Base-by-base conservation (phyloP, 2,797 vertebrate genomes). In the Echiichthys vipera region DNA sequence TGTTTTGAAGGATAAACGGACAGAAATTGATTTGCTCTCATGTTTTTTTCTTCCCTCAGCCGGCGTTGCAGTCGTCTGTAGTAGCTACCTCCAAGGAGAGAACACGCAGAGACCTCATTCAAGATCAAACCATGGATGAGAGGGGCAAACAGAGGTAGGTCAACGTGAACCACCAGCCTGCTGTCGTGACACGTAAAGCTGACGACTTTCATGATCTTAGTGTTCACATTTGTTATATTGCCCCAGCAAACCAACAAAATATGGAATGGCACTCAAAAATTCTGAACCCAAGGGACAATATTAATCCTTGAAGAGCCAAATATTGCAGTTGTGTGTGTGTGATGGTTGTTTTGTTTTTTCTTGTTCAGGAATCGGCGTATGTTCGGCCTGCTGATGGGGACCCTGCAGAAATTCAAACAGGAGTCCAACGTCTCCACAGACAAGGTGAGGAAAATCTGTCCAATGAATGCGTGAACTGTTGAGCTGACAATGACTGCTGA, bases 81-180 rank as follows among this genome's bases (percentile, higher is more conserved):
- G 97, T 99, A 92, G 98, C 97, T 97, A 99, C 98, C 97, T 99
- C 98, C 96, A 99, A 99, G 94, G 97, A 99, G 77, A 96, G 98
- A 84, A 99, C 98, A 50, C 97, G 98, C 89, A 95, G 97, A 96
- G 98, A 99, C 94, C 97, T 99, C 90, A 99, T 99, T 93, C 98
- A 99, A 88, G 98, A 99, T 93, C 98, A 99, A 91, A 99, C 96
- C 62, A 98, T 99, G 95, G 98, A 99, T 74, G 98, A 99, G 91
- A 97, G 94, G 80, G 98, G 98, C 70, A 99, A 99, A 89, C 97
- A 99, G 94, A 99, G 98, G 98, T 95, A 72, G 11, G 57, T 12
- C 17, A 4, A 34, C 20, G 40, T 13, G 14, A 39, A 6, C 0
- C 10, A 1, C 3, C 0, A 27, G 12, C 2, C 22, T 1, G 15